Conservation (phyloP, 2,888 invertebrate species). For the Stenotaenia linearis region DNA sequence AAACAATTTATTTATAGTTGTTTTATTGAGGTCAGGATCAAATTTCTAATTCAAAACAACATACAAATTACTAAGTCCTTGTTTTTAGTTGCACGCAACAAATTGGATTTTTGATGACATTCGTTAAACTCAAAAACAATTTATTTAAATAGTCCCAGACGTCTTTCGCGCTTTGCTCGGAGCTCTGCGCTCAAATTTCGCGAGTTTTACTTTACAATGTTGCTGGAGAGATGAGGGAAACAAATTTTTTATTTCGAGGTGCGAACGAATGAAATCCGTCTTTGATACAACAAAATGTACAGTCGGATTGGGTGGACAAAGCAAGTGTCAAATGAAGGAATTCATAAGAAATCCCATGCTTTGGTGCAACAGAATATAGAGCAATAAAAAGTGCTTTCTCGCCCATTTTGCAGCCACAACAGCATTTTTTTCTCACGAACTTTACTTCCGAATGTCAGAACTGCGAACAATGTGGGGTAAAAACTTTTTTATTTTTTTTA, state of each 20-base stretch:
- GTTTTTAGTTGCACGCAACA: neutral
- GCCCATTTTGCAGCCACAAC: neutral
- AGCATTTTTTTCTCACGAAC: neutral
- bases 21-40: no score
- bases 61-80: neutral
- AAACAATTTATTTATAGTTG: no score
- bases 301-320: neutral
- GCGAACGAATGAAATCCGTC: neutral
- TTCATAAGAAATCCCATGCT: neutral
- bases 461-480: no score
- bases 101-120: no score
- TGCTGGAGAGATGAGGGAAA: no score
- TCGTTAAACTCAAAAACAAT: no score
- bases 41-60: no score
- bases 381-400: neutral
- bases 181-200: no score
- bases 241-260: neutral
- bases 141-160: no score
- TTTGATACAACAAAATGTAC: neutral
- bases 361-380: neutral
- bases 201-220: no score
- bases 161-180: no score
- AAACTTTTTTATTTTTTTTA: no score
- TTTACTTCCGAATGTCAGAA: neutral
- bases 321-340: neutral